phyloP scores from a whole-genome alignment of 2,888 invertebrate species.

The Prosopocoilus inquinatus region DNA sequence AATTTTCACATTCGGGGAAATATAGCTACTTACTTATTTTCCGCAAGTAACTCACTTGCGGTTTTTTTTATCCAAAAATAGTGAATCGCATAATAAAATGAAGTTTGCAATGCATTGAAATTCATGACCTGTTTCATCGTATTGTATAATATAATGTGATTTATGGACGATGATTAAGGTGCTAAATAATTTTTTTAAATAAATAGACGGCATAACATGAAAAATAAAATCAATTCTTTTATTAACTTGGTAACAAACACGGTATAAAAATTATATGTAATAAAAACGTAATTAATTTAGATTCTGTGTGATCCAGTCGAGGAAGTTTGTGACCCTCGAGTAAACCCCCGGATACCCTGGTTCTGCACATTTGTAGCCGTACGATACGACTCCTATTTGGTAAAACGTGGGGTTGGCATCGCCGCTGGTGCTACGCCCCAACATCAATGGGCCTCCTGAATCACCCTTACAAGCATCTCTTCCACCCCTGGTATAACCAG shows the following conservation, averaged over 20 bases:
- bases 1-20: no score
- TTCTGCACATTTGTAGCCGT: conserved; percentile 64
- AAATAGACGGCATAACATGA: not conserved
- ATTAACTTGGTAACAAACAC: not conserved
- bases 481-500: conserved; percentile 63
- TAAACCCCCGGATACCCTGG: conserved; percentile 65
- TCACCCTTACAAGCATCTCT: conserved; percentile 79
- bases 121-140: no score
- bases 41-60: no score
- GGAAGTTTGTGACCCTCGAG: conserved; percentile 58
- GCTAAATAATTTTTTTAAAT: no score
- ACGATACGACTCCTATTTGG: conserved; percentile 68
- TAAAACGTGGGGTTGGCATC: conserved; percentile 45
- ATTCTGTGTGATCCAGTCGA: conserved; percentile 60
- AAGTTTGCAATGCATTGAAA: no score
- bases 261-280: not conserved
- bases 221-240: not conserved
- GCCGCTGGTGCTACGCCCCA: conserved; percentile 4
- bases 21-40: no score
- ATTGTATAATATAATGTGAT: no score
- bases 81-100: no score
- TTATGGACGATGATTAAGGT: no score
- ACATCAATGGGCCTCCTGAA: conserved; percentile 80
- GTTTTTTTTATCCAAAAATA: no score
- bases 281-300: conserved; percentile 25